A percentile compares a stretch with the other conserved stretches of the same genome.
Conservation (phyloP, 2,797 vertebrate genomes). For the Sebastes itinus region DNA sequence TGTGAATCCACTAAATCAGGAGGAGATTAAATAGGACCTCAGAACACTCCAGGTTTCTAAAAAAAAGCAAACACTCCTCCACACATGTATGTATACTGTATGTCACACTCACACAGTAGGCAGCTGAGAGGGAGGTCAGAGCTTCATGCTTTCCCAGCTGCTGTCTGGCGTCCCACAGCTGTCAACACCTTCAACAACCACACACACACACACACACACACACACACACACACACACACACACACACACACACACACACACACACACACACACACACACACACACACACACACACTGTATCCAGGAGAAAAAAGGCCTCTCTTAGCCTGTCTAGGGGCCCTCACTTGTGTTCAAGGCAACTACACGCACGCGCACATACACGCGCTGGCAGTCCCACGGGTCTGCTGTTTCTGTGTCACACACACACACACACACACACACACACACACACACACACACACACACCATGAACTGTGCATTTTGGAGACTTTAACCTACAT, state of each 20-base stretch:
- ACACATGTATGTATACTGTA: background rate
- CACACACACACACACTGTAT: constrained; percentile 17
- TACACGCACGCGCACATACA: background rate
- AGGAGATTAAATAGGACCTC: background rate
- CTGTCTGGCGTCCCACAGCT: constrained; percentile 72
- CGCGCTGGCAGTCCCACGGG: constrained; percentile 13
- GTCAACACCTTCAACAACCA: constrained; percentile 61
- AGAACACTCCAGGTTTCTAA: background rate
- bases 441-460: constrained; percentile 28
- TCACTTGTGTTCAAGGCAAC: constrained; percentile 21
- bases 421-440: constrained; percentile 31
- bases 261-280: background rate
- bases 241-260: background rate
- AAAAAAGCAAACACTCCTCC: background rate
- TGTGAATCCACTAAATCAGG: background rate
- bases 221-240: background rate
- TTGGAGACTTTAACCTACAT: constrained; percentile 41
- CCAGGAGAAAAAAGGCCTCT: constrained; percentile 22
- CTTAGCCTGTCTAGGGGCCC: constrained; percentile 29
- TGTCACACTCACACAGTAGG: constrained; percentile 50
- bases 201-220: background rate
- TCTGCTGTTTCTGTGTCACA: constrained; percentile 44
- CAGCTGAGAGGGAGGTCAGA: constrained; percentile 50
- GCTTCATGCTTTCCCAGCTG: constrained; percentile 70
- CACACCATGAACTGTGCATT: constrained; percentile 26